Base-by-base conservation (phyloP, 2,797 vertebrate genomes). In the Scarus forsteni region DNA sequence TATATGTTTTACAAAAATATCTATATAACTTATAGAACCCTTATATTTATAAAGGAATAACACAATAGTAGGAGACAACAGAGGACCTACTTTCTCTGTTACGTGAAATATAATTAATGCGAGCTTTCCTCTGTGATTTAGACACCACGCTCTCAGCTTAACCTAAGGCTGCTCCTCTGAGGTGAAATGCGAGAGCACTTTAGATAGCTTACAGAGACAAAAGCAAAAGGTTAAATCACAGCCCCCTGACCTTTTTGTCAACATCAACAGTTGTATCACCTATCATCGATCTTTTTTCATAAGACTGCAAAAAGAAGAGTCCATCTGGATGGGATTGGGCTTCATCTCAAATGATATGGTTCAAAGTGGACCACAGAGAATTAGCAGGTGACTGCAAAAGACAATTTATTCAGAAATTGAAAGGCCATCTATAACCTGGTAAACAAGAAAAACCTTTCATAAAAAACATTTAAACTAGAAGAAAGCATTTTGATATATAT, bases 151-250 rank as follows among this genome's bases (percentile, higher is more conserved):
- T 49, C 60, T 69, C 27, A 55, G 51, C 38, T 16, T 35, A 76
- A 61, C 13, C 36, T 35, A 45, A 16, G 10, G 39, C 42, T 51
- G 52, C 38, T 48, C 61, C 14, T 66, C 53, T 14, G 14, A 56
- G 43, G 60, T 55, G 57, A 87, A 70, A 77, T 53, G 3, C 0
- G 36, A 54, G 60, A 6, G 49, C 6, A 45, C 44, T 8, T 68
- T n/a, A 15, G 0, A n/a, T 15, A 40, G 48, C 62, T 84, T 77
- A 61, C 4, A 16, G 59, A 51, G 59, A 83, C 75, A 88, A 83
- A 85, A 64, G 44, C 10, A 49, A 63, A 38, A 46, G 46, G 50
- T 90, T 83, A 60, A 77, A 87, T 88, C 61, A 80, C 77, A 67
- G 44, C 52, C 36, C 12, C 18, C 54, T 55, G 63, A 84, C 82